Evolutionary conservation across 1,140 invertebrate genomes (phyloP).

Genomic region (Proales similis): DNA sequence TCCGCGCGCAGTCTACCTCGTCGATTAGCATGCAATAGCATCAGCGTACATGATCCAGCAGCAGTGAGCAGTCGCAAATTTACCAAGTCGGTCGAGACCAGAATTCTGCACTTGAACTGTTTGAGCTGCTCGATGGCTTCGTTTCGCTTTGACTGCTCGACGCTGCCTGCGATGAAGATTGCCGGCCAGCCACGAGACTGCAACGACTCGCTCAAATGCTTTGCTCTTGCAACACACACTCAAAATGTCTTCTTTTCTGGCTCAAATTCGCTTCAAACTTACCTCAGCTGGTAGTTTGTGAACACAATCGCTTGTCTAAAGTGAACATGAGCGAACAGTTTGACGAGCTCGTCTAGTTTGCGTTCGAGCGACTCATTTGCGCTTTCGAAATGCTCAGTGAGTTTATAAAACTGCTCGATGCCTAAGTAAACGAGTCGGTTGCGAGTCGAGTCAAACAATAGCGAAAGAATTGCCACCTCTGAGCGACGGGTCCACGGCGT

Average conservation of each 20-base stretch:
- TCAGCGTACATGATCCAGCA: neutral
- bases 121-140: constrained; percentile 68
- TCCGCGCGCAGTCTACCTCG: constrained; percentile 57
- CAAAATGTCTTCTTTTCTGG: neutral
- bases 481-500: constrained; percentile 54
- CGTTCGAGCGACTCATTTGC: constrained; percentile 55
- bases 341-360: constrained; percentile 64
- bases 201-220: constrained; percentile 58
- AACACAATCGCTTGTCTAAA: constrained; percentile 87
- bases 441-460: neutral
- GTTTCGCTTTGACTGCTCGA: constrained; percentile 69
- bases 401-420: constrained; percentile 62
- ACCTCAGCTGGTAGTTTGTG: constrained; percentile 73
- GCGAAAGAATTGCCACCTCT: constrained; percentile 48
- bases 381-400: constrained; percentile 44
- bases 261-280: constrained; percentile 39
- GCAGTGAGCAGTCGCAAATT: constrained; percentile 19
- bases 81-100: constrained; percentile 81
- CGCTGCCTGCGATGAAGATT: constrained; percentile 65
- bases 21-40: neutral
- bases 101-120: constrained; percentile 67
- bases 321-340: constrained; percentile 63
- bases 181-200: constrained; percentile 64
- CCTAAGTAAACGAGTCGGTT: constrained; percentile 53
- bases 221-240: constrained; percentile 3